phyloP scores from a whole-genome alignment of 2,113 vertebrate genomes.

The Mionectes macconnelli region DNA sequence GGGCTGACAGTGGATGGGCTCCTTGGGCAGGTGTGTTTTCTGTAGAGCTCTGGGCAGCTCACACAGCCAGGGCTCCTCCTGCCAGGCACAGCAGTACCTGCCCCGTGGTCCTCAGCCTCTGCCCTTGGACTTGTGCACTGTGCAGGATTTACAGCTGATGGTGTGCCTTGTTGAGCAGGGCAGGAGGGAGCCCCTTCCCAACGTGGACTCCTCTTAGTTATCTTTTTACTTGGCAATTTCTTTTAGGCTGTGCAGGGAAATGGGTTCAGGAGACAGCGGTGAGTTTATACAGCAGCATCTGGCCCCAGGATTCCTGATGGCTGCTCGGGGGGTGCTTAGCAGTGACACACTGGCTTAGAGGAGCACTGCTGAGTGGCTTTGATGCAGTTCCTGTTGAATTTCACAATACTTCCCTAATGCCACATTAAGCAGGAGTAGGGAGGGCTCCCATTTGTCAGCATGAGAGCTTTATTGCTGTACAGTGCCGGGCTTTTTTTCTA shows the following conservation, averaged over 20 bases:
- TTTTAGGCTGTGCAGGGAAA: neutral
- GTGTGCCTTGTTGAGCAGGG: neutral
- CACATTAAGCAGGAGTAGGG: slow-evolving; percentile 18
- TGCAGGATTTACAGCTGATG: neutral
- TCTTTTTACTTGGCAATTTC: neutral
- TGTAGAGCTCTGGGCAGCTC: neutral
- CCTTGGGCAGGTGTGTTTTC: rapidly evolving
- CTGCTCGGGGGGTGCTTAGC: slow-evolving; percentile 56
- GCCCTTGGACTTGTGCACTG: neutral
- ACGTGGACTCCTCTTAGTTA: rapidly evolving
- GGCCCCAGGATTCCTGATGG: slow-evolving; percentile 1
- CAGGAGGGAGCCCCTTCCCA: neutral
- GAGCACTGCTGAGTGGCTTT: slow-evolving; percentile 37
- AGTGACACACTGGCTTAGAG: neutral
- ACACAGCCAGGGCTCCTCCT: rapidly evolving
- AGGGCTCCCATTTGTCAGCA: slow-evolving; percentile 50
- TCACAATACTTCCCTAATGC: slow-evolving; percentile 43
- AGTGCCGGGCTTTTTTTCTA: neutral
- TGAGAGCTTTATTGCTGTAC: slow-evolving; percentile 47
- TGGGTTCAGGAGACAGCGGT: neutral
- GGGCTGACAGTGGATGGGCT: neutral
- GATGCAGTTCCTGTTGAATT: slow-evolving; percentile 41
- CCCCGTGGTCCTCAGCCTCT: neutral
- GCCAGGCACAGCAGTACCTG: rapidly evolving
- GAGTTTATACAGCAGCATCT: slow-evolving; percentile 39